Evolutionary conservation across 2,113 vertebrate species (phyloP).

Genomic region (western clawed frog (Xenopus tropicalis)): UCB_Xtro_10.0 CM004450.2:51576501-51577000

Average conservation of each 20-base stretch:
- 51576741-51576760: constrained; percentile 78
- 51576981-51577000: constrained; percentile 99
- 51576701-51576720: constrained; percentile 74
- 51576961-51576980: constrained; percentile 98
- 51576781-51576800: constrained; percentile 82
- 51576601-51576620: constrained; percentile 5
- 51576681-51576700: constrained; percentile 63
- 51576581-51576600: background rate
- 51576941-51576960: constrained; percentile 96
- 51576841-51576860: constrained; percentile 75
- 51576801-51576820: constrained; percentile 79
- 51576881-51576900: constrained; percentile 51
- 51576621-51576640: constrained; percentile 48
- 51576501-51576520: background rate
- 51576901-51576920: constrained; percentile 45
- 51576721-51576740: constrained; percentile 80
- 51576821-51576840: constrained; percentile 78
- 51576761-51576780: constrained; percentile 91
- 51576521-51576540: background rate
- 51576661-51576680: constrained; percentile 52
- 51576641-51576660: constrained; percentile 46
- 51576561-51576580: constrained; percentile 4
- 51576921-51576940: constrained; percentile 73
- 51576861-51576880: constrained; percentile 25
- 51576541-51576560: constrained; percentile 31